Base-by-base conservation (phyloP, 2,888 invertebrate species). In the Drosophila fulvimacula region DNA sequence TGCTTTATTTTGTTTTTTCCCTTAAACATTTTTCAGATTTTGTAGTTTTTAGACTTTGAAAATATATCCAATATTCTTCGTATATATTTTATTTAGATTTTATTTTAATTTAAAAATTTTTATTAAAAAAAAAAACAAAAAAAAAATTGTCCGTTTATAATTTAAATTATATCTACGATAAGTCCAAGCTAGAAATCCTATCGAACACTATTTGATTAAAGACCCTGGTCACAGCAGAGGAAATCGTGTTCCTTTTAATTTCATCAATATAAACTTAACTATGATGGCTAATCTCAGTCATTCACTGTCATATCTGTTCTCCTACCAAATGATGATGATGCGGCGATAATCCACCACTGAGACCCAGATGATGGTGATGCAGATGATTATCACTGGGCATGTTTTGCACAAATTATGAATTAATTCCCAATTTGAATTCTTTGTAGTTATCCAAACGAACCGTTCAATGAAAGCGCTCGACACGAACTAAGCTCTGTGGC, bases 291-390 rank as follows among this genome's bases (percentile, higher is more conserved):
- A 5, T 46, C 46, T 11, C 27, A 6, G 7, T 7, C 15, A 15
- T 21, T 42, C 19, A 21, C 42, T 21, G 15, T 21, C 6, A 7
- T 21, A 21, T 44, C 15, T 4, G 2, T 17, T 27, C 4, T 9
- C 79, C 66, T 89, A 92, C 92, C 88, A 90, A 82, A 78, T 91
- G 90, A 79, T 90, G 90, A 84, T 92, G 93, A 81, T 91, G 92
- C 19, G 91, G 91, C 21, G 93, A 92, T 27, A 91, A 57, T 53
- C 88, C 90, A 19, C 77, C 69, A 42, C 76, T 74, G n/a, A 77
- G 73, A 32, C 82, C 83, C 66, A 85, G 72, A 52, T 88, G 89
- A 76, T 92, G 91, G 51, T 90, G 91, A 79, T 89, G 92, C 73
- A 91, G 90, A 80, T 92, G 89, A 69, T 87, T 86, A 65, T 91